These are phyloP conservation scores for Oncorhynchus keta DNA, from an alignment of 2,113 vertebrate species.

Conservation along the genomic window DNA sequence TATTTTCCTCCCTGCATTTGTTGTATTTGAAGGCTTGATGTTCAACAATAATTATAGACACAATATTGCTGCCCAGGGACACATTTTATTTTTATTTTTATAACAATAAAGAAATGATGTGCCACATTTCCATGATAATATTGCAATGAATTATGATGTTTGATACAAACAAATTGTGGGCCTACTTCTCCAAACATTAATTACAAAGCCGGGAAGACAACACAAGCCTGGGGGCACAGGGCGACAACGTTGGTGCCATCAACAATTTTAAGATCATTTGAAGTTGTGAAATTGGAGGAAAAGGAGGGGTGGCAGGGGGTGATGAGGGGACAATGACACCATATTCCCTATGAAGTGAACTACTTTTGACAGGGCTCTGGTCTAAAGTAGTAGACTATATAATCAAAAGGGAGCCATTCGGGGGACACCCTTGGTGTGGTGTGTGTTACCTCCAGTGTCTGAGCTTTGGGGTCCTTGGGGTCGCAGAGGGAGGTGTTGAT, in stretches of 20 bases:
- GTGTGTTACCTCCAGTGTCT: constrained; percentile 88
- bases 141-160: constrained; percentile 15
- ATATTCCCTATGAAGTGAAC: too few species aligned
- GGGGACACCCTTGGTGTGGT: not conserved
- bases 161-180: constrained; percentile 15
- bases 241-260: constrained; percentile 11
- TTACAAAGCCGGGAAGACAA: constrained; percentile 20
- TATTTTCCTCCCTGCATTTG: not conserved
- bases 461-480: constrained; percentile 90
- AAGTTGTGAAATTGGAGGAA: constrained; percentile 18
- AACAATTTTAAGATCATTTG: not conserved
- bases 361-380: too few species aligned
- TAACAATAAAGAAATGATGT: constrained; percentile 18
- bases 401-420: too few species aligned
- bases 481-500: constrained; percentile 96
- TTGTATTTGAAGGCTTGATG: constrained; percentile 43
- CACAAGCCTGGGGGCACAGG: not conserved
- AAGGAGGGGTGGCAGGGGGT: too few species aligned
- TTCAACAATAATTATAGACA: constrained; percentile 36
- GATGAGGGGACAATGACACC: too few species aligned
- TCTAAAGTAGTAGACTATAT: too few species aligned
- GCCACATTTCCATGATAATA: not conserved
- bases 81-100: constrained; percentile 14
- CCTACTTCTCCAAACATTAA: constrained; percentile 21
- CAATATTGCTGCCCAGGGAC: constrained; percentile 44